phyloP scores from a whole-genome alignment of 2,113 vertebrate species.

The Conger conger region DNA sequence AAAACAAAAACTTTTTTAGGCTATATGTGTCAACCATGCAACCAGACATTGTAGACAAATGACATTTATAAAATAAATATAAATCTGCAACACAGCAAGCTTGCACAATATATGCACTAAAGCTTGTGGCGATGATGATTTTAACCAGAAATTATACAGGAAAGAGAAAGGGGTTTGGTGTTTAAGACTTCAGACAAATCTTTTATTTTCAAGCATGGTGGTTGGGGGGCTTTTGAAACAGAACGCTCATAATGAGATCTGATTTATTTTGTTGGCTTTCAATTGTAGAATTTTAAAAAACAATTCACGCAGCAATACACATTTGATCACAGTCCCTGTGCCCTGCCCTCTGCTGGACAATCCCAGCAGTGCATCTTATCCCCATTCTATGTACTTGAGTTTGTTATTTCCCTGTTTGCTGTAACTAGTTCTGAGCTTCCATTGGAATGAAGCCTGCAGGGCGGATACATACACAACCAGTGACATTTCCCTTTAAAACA shows the following conservation, averaged over 20 bases:
- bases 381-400: constrained; percentile 35
- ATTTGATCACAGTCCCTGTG: constrained; percentile 27
- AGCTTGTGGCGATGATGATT: background rate
- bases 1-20: too few species aligned
- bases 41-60: constrained; percentile 6
- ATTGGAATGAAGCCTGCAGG: constrained; percentile 20
- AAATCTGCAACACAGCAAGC: background rate
- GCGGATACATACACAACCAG: constrained; percentile 29
- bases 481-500: background rate
- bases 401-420: constrained; percentile 41
- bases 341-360: constrained; percentile 24
- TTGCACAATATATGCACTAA: background rate
- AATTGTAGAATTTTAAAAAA: constrained; percentile 32
- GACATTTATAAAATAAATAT: background rate
- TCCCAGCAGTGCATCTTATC: constrained; percentile 36
- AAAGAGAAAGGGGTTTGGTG: constrained; percentile 28
- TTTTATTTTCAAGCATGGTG: constrained; percentile 21
- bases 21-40: background rate
- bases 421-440: constrained; percentile 33
- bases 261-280: constrained; percentile 18
- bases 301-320: background rate
- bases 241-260: constrained; percentile 2
- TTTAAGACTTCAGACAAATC: constrained; percentile 22
- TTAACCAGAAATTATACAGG: constrained; percentile 2
- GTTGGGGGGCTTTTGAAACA: constrained; percentile 46